Evolutionary conservation across 2,113 vertebrate species (phyloP).

Genomic region (Lagenorhynchus albirostris): DNA sequence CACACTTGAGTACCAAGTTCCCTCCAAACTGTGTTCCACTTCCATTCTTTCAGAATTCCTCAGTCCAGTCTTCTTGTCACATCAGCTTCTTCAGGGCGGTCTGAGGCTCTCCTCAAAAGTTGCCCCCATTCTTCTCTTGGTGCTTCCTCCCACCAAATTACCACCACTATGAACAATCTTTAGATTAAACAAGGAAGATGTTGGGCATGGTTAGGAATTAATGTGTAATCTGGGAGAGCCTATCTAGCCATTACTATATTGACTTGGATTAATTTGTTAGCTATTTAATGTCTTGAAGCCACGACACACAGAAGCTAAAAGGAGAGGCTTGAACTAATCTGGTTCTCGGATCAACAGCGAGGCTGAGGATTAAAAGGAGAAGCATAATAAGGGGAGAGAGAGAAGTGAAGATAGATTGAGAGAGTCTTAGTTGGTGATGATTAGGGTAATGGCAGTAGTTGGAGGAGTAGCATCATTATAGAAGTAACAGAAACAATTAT

Average conservation of each 20-base stretch:
- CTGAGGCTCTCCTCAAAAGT: neutral
- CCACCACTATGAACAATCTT: conserved; percentile 4
- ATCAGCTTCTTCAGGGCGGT: neutral
- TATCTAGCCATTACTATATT: neutral
- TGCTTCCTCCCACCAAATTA: neutral
- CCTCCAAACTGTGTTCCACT: neutral
- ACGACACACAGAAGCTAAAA: neutral
- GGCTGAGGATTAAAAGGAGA: neutral
- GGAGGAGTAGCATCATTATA: neutral
- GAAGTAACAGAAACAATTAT: neutral
- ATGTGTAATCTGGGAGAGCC: neutral
- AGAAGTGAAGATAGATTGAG: neutral
- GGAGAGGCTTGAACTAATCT: neutral
- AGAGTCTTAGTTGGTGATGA: neutral
- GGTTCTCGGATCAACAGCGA: neutral
- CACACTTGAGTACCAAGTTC: neutral
- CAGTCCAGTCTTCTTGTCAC: neutral
- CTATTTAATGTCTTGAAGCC: neutral
- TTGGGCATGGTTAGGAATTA: conserved; percentile 8
- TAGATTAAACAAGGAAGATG: neutral
- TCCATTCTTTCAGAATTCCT: neutral
- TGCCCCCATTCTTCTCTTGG: neutral
- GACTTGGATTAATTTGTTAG: conserved; percentile 37
- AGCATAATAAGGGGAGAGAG: neutral
- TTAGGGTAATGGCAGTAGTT: neutral